Percentiles rank a stretch among this genome's conserved stretches.
These are phyloP conservation scores for Tragelaphus imberbis DNA, from an alignment of 2,113 vertebrate species.

Conservation along the genomic window DNA sequence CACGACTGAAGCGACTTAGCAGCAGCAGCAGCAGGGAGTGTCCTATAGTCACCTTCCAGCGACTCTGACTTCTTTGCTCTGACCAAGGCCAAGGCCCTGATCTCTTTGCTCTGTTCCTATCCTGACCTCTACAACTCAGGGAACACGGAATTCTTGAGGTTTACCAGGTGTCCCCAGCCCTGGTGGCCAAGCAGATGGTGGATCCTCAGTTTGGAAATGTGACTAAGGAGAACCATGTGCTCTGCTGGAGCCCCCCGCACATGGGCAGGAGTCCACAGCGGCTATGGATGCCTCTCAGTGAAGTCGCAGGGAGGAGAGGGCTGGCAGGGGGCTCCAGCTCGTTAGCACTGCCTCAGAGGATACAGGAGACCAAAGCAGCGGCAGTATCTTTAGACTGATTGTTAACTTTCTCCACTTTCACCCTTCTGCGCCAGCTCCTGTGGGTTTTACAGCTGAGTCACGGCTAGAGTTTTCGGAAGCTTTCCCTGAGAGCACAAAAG, in stretches of 20 bases:
- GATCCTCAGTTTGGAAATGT: neutral
- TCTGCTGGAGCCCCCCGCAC: neutral
- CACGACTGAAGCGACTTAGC: too few relatives aligned
- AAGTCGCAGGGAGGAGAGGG: neutral
- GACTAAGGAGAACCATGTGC: constrained; percentile 31
- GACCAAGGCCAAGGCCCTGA: neutral
- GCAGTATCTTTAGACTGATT: constrained; percentile 78
- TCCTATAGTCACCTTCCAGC: neutral
- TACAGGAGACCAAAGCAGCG: constrained; percentile 77
- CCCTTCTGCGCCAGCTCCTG: constrained; percentile 74
- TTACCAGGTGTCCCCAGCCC: neutral
- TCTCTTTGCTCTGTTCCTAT: neutral
- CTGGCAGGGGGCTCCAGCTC: constrained; percentile 61
- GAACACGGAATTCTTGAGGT: neutral
- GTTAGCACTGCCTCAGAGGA: constrained; percentile 67
- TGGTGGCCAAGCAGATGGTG: neutral
- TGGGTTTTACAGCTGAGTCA: constrained; percentile 80
- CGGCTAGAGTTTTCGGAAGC: constrained; percentile 71
- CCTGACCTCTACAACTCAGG: neutral
- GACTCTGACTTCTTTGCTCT: neutral
- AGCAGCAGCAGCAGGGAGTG: too few relatives aligned
- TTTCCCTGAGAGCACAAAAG: constrained; percentile 45
- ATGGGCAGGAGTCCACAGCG: accelerated
- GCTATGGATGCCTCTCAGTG: neutral
- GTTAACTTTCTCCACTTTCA: constrained; percentile 76